Conservation (phyloP, 2,113 vertebrate species). For the Entomyzon cyanotis region DNA sequence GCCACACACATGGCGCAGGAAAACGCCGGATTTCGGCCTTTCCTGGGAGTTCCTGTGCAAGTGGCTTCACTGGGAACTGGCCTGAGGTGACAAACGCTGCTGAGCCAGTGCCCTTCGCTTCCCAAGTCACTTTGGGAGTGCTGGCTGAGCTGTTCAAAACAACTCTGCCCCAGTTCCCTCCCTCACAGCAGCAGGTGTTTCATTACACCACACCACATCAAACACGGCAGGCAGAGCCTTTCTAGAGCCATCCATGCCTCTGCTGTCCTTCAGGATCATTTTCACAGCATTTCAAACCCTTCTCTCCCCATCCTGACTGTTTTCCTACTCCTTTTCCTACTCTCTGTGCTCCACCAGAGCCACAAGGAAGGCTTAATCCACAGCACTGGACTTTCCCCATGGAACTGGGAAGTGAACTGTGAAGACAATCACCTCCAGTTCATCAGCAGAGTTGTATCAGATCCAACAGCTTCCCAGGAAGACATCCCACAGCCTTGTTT, state of each 20-base stretch:
- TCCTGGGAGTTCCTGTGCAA: background rate
- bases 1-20: background rate
- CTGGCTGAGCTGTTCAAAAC: background rate
- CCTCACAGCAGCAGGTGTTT: background rate
- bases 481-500: background rate
- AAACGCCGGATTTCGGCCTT: background rate
- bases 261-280: background rate
- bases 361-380: background rate
- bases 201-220: background rate
- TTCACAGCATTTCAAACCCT: background rate
- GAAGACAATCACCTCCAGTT: background rate
- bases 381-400: background rate
- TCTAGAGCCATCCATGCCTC: background rate
- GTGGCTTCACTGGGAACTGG: background rate
- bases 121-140: background rate
- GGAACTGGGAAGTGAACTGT: background rate
- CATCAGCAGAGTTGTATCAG: background rate
- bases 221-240: background rate
- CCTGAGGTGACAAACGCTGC: background rate
- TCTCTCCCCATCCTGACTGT: background rate
- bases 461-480: background rate
- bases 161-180: background rate
- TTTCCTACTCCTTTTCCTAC: background rate
- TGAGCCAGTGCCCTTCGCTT: background rate
- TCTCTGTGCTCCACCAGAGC: background rate